A percentile compares a stretch with the other conserved stretches of the same genome.
Evolutionary conservation across 2,888 invertebrate species (phyloP).

Genomic region (Atethmia centrago): DNA sequence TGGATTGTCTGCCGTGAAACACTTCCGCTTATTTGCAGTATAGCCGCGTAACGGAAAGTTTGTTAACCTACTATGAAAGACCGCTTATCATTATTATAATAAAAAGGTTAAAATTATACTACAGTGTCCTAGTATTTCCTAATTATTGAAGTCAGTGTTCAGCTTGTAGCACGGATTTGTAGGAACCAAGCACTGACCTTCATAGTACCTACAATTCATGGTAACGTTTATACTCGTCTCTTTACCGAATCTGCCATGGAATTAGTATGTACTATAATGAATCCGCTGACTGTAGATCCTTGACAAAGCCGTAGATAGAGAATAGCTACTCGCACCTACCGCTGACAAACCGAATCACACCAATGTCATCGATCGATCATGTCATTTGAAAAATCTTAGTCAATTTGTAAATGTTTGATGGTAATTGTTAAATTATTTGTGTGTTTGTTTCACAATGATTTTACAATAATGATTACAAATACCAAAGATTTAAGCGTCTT

Average conservation of each 20-base stretch:
- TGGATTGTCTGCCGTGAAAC: background rate
- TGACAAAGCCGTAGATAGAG: background rate
- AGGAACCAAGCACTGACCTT: background rate
- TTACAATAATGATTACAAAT: constrained; percentile 52
- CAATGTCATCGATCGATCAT: constrained; percentile 26
- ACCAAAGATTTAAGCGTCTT: constrained; percentile 52
- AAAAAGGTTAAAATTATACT: background rate
- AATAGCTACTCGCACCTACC: background rate
- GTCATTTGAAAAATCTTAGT: constrained; percentile 22
- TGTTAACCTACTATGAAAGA: too few relatives aligned
- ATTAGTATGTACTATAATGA: background rate
- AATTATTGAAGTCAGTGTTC: background rate
- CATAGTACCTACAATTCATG: background rate
- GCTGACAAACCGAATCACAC: background rate
- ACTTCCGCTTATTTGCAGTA: background rate
- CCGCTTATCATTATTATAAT: too few relatives aligned
- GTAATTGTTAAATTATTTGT: constrained; percentile 44
- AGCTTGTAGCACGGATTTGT: constrained; percentile 3
- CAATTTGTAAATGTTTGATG: background rate
- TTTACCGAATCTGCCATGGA: background rate
- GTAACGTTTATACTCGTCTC: background rate
- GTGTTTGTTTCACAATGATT: constrained; percentile 32
- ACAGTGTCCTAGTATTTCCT: background rate
- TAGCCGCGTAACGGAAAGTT: background rate
- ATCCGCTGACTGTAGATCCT: background rate